A percentile compares a stretch with the other conserved stretches of the same genome.
Evolutionary conservation across 2,113 vertebrate species (phyloP).

Genomic region (Lampris megalopsis): DNA sequence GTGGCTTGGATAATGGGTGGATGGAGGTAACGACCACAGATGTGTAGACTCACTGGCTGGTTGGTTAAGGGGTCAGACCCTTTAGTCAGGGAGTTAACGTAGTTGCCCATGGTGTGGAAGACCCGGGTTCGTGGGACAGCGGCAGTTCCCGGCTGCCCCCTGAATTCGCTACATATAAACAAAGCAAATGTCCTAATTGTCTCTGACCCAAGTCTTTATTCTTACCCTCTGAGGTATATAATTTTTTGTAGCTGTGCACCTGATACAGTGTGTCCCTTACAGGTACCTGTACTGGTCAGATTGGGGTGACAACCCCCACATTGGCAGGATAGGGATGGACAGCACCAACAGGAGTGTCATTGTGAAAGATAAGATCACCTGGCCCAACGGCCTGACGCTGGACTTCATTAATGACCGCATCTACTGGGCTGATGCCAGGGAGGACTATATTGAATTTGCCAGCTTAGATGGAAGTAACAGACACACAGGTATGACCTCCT

Average conservation of each 20-base stretch:
- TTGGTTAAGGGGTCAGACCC: no score
- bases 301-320: constrained; percentile 97
- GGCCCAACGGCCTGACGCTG: constrained; percentile 97
- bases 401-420: constrained; percentile 96
- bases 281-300: constrained; percentile 99
- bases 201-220: no score
- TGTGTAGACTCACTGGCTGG: no score
- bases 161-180: no score
- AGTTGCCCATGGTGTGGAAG: no score
- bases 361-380: constrained; percentile 94
- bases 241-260: not conserved
- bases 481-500: constrained; percentile 85
- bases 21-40: no score
- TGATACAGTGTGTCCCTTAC: constrained; percentile 22
- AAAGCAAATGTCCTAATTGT: no score
- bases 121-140: no score
- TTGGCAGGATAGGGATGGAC: constrained; percentile 97
- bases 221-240: not conserved
- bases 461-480: constrained; percentile 92
- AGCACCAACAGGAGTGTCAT: constrained; percentile 91
- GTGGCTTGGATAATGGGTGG: no score
- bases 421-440: constrained; percentile 96
- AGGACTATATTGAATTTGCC: constrained; percentile 97
- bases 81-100: no score
- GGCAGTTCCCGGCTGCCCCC: no score